Evolutionary conservation across 2,797 vertebrate genomes (phyloP).

Genomic region (Cossypha caffra): DNA sequence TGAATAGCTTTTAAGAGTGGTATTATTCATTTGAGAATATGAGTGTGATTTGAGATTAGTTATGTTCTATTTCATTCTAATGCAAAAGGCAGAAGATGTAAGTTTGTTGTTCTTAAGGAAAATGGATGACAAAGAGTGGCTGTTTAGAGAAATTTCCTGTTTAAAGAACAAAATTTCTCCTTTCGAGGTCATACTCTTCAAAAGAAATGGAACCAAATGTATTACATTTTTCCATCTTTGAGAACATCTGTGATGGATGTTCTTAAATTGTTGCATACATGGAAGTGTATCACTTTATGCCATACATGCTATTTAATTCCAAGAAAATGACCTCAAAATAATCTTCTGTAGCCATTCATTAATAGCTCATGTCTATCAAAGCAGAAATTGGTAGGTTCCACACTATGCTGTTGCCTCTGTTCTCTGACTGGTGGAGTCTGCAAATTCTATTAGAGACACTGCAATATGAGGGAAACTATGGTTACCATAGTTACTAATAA

Average conservation of each 20-base stretch:
- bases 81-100: background rate
- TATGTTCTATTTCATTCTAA: background rate
- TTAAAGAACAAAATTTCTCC: background rate
- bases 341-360: background rate
- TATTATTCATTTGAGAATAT: background rate
- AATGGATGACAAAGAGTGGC: background rate
- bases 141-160: background rate
- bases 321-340: background rate
- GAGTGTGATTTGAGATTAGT: background rate
- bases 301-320: background rate
- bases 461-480: background rate
- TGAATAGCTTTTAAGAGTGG: background rate
- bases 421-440: background rate
- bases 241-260: background rate
- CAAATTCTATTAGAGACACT: background rate
- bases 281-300: background rate
- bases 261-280: background rate
- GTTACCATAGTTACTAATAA: background rate
- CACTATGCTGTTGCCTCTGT: background rate
- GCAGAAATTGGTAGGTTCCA: background rate
- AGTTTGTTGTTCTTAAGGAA: background rate
- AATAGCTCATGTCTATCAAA: background rate
- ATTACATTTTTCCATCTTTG: background rate
- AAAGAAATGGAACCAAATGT: background rate
- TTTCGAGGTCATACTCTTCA: background rate